These are phyloP conservation scores for Galeopterus variegatus DNA, from an alignment of 2,113 vertebrate genomes.

Conservation along the genomic window DNA sequence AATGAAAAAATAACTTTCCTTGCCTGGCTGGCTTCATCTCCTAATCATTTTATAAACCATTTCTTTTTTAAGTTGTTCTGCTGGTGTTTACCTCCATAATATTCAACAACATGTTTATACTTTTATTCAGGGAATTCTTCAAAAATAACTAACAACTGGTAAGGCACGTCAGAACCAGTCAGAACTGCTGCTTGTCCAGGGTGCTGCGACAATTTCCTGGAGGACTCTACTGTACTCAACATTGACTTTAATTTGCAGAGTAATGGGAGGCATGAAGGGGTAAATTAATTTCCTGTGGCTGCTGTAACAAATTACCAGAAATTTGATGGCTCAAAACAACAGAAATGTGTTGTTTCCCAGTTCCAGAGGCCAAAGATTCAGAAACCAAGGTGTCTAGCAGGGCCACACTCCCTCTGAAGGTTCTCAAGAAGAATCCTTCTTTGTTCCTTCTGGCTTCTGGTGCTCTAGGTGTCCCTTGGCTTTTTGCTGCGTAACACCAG, in stretches of 20 bases:
- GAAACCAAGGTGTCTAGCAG: background rate
- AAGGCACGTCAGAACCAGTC: background rate
- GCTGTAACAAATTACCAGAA: background rate
- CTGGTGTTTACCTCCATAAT: background rate
- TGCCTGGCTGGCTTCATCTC: background rate
- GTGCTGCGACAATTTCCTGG: background rate
- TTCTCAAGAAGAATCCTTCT: background rate
- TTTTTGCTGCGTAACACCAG: background rate
- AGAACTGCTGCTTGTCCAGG: background rate
- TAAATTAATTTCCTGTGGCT: background rate
- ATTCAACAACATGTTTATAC: background rate
- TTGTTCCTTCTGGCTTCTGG: background rate
- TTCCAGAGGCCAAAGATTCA: constrained; percentile 1
- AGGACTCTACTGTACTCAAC: background rate
- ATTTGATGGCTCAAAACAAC: background rate
- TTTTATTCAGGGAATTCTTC: background rate
- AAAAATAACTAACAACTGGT: background rate
- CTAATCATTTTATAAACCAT: background rate
- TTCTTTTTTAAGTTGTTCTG: constrained; percentile 16
- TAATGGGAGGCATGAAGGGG: background rate
- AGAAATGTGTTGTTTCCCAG: background rate
- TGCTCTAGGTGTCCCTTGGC: background rate
- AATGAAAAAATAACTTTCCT: constrained; percentile 12
- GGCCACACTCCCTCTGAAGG: background rate
- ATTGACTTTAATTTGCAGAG: background rate